Evolutionary conservation across 2,797 vertebrate genomes (phyloP).

Genomic region (Protosalanx chinensis): DNA sequence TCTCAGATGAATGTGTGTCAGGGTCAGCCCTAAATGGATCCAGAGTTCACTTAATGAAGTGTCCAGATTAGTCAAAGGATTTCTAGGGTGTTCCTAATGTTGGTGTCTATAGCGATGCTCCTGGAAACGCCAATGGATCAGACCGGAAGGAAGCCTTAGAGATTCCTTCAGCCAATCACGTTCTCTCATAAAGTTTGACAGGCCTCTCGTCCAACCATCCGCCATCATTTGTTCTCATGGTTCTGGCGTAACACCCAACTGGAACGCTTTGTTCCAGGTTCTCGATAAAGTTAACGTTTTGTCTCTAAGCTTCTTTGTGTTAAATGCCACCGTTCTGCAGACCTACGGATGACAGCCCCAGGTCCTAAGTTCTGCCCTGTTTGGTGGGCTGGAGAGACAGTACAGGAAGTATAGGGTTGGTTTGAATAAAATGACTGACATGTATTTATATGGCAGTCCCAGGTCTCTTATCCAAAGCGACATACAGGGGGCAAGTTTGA

Average conservation of each 20-base stretch:
- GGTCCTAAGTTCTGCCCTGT: conserved; percentile 31
- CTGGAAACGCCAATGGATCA: neutral
- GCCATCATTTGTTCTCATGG: conserved; percentile 47
- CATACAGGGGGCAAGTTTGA: too few relatives aligned
- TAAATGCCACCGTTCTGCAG: conserved; percentile 32
- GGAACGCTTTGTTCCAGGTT: conserved; percentile 43
- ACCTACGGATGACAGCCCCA: conserved; percentile 51
- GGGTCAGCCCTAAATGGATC: conserved; percentile 36
- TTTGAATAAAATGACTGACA: conserved; percentile 4
- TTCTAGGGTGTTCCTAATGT: conserved; percentile 21
- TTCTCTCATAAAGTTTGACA: conserved; percentile 45
- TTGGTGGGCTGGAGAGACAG: conserved; percentile 30
- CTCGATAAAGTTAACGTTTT: conserved; percentile 38
- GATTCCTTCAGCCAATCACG: neutral
- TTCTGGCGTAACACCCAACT: conserved; percentile 47
- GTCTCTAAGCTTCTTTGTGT: conserved; percentile 46
- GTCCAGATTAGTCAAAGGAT: conserved; percentile 71
- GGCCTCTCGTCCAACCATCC: conserved; percentile 42
- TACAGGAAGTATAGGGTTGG: conserved; percentile 25
- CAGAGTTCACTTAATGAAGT: conserved; percentile 55
- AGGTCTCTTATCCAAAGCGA: too few relatives aligned
- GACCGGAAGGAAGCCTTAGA: neutral
- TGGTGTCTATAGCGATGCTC: neutral
- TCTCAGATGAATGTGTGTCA: conserved; percentile 58
- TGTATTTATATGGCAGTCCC: too few relatives aligned